These are phyloP conservation scores for Escarpia spicata DNA, from an alignment of 2,888 invertebrate genomes.

Conservation along the genomic window DNA sequence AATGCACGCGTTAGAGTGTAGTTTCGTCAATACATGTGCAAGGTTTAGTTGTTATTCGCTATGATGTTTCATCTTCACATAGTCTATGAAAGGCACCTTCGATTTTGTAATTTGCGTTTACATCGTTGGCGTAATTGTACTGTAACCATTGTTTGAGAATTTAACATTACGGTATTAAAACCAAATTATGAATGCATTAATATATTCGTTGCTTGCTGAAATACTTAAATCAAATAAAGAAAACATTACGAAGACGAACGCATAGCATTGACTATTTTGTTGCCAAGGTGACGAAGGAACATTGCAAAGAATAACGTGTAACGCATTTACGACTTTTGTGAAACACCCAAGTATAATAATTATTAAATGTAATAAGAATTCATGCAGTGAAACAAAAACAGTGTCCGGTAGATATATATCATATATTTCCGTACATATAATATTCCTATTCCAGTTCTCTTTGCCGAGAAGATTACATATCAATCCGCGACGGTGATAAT, in stretches of 20 bases:
- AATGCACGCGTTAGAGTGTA: neutral
- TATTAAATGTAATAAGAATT: neutral
- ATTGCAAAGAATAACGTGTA: no score
- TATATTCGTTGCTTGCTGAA: no score
- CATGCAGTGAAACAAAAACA: neutral
- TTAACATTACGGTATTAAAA: no score
- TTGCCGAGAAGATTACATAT: slow-evolving; percentile 40
- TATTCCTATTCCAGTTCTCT: neutral
- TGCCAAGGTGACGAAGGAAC: neutral
- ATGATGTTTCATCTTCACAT: neutral
- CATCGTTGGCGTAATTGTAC: no score
- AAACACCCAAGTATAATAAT: no score
- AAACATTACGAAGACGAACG: neutral
- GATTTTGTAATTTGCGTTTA: no score
- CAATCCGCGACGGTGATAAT: slow-evolving; percentile 17
- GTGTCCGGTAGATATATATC: neutral
- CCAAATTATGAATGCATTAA: no score
- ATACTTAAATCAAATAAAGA: neutral
- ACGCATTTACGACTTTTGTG: no score
- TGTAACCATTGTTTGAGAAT: no score
- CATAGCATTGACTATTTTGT: neutral
- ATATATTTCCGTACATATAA: neutral
- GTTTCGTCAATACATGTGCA: neutral
- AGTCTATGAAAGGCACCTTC: neutral
- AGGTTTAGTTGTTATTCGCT: neutral